Conservation (phyloP, 2,113 vertebrate species). For the Gymnobelideus leadbeateri region DNA sequence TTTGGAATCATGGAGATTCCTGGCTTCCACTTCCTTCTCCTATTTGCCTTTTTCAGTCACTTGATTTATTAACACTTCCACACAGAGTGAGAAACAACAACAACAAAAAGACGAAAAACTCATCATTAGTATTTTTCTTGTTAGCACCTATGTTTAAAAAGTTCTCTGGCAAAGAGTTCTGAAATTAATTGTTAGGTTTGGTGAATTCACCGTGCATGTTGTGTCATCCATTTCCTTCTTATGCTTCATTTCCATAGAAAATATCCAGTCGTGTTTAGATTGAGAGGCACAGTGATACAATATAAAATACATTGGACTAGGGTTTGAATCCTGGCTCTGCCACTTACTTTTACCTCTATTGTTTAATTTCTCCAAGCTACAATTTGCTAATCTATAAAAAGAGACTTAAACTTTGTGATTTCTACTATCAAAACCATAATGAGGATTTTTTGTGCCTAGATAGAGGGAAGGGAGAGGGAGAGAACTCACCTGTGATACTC, state of each 20-base stretch:
- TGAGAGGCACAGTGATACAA: neutral
- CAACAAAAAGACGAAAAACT: neutral
- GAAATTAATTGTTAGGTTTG: neutral
- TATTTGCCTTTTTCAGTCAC: neutral
- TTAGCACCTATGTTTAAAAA: neutral
- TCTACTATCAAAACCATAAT: neutral
- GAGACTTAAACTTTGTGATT: neutral
- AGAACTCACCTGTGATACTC: neutral
- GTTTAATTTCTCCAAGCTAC: neutral
- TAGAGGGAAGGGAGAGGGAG: neutral
- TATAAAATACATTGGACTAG: neutral
- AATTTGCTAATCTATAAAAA: neutral
- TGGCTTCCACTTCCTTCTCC: neutral
- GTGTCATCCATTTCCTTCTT: neutral
- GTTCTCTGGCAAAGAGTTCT: neutral
- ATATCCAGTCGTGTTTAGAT: neutral
- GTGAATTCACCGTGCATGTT: neutral
- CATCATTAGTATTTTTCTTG: neutral
- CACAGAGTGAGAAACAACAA: neutral
- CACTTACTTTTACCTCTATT: neutral
- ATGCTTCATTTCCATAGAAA: neutral
- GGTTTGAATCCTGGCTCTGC: neutral
- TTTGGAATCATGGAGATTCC: neutral
- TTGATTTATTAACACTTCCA: neutral
- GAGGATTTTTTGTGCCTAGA: neutral